These are phyloP conservation scores for Thymelicus sylvestris DNA, from an alignment of 2,888 invertebrate species.

Conservation along the genomic window DNA sequence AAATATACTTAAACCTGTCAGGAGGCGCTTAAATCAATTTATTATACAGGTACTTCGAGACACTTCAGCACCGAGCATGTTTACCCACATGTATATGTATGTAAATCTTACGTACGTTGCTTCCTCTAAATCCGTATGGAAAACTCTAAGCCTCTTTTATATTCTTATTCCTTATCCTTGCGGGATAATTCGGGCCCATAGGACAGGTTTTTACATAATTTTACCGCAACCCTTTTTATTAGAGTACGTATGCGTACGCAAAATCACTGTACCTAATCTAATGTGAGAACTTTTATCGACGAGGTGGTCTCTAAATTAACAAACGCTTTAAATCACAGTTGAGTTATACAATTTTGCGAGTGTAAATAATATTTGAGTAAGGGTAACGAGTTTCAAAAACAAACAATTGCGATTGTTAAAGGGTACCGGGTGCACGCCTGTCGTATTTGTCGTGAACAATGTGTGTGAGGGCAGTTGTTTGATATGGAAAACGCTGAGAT, in stretches of 20 bases:
- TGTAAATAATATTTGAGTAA: constrained; percentile 73
- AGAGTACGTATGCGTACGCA: constrained; percentile 52
- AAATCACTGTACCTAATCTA: constrained; percentile 57
- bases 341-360: constrained; percentile 67
- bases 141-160: constrained; percentile 82
- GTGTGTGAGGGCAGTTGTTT: constrained; percentile 72
- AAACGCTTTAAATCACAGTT: constrained; percentile 74
- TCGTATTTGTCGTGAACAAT: constrained; percentile 71
- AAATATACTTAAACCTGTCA: constrained; percentile 81
- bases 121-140: constrained; percentile 76
- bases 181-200: constrained; percentile 80
- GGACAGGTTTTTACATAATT: constrained; percentile 83
- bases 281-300: constrained; percentile 61
- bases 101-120: constrained; percentile 77
- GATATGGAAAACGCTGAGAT: constrained; percentile 76
- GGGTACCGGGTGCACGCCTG: constrained; percentile 68
- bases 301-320: constrained; percentile 66
- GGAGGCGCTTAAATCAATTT: constrained; percentile 82
- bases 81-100: constrained; percentile 65
- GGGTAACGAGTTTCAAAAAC: constrained; percentile 78
- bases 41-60: constrained; percentile 77
- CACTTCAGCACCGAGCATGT: constrained; percentile 69
- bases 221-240: constrained; percentile 73
- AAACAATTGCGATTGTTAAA: constrained; percentile 71
- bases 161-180: constrained; percentile 81